These are phyloP conservation scores for Hylaeus anthracinus DNA, from an alignment of 1,140 invertebrate genomes.

Conservation along the genomic window DNA sequence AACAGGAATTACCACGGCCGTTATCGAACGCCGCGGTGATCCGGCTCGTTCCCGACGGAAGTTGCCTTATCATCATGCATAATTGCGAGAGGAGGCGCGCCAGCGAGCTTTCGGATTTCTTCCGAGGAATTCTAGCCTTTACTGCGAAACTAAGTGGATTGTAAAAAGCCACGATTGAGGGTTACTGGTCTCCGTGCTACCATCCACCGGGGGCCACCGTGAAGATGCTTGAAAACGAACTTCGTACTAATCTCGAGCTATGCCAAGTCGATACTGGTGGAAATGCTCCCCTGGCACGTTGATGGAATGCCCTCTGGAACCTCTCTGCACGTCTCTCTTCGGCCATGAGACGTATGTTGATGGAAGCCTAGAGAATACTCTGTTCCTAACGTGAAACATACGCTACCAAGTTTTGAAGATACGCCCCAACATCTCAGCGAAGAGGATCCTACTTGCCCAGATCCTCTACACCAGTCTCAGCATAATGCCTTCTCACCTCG, in stretches of 20 bases:
- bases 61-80: slow-evolving; percentile 43
- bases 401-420: too few relatives aligned
- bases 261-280: not conserved
- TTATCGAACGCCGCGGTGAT: slow-evolving; percentile 41
- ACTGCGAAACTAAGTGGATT: not conserved
- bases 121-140: not conserved
- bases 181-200: not conserved
- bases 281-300: not conserved
- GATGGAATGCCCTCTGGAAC: not conserved
- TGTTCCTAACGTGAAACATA: too few relatives aligned
- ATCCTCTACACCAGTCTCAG: too few relatives aligned
- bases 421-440: too few relatives aligned
- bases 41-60: slow-evolving; percentile 32
- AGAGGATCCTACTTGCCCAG: too few relatives aligned
- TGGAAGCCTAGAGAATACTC: too few relatives aligned
- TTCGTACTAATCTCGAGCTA: too few relatives aligned
- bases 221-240: not conserved
- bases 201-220: not conserved
- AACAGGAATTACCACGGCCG: slow-evolving; percentile 43
- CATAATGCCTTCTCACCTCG: too few relatives aligned
- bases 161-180: not conserved
- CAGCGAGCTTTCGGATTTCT: slow-evolving; percentile 5
- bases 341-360: too few relatives aligned
- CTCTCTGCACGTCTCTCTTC: too few relatives aligned
- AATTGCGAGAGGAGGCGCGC: slow-evolving; percentile 18